phyloP scores from a whole-genome alignment of 2,797 vertebrate species.

The Manis javanica region DNA sequence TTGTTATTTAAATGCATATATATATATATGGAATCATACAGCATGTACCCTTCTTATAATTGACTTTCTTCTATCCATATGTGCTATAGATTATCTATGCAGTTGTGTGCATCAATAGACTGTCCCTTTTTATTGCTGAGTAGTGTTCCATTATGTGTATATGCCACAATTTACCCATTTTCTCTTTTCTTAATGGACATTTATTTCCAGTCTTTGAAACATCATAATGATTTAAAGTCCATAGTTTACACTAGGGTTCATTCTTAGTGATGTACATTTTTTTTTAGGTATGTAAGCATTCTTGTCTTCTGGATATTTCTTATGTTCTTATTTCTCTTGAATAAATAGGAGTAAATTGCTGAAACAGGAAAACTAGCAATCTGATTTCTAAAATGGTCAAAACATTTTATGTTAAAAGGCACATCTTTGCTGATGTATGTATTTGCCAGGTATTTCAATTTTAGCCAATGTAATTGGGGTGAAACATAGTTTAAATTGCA shows the following conservation, averaged over 20 bases:
- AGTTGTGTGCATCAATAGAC: not conserved
- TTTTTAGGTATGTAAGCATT: not conserved
- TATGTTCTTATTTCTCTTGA: conserved; percentile 10
- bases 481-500: not conserved
- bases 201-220: not conserved
- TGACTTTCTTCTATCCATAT: not conserved
- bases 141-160: not conserved
- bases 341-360: not conserved
- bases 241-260: too few relatives aligned
- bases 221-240: too few relatives aligned
- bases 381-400: not conserved
- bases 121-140: not conserved
- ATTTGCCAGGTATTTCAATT: not conserved
- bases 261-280: too few relatives aligned
- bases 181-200: not conserved
- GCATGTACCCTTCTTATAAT: not conserved
- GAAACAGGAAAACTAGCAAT: not conserved
- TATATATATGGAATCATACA: not conserved
- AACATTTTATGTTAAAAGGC: not conserved
- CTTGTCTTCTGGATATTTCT: not conserved
- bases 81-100: not conserved
- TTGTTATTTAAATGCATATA: not conserved
- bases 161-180: not conserved
- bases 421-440: not conserved
- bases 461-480: not conserved